phyloP scores from a whole-genome alignment of 2,888 invertebrate species.

The Pollenia labialis region DNA sequence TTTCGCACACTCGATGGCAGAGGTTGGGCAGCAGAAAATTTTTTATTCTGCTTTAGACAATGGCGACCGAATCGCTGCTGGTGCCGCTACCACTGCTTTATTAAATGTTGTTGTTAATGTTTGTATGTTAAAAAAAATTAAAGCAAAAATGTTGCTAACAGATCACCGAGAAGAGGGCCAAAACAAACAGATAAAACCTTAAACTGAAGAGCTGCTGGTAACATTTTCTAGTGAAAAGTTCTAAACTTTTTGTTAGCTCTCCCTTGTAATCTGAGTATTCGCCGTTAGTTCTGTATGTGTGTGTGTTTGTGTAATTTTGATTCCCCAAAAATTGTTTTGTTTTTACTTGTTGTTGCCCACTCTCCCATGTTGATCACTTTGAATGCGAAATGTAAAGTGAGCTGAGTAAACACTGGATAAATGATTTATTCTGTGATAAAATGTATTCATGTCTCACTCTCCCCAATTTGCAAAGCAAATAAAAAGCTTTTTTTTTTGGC shows the following conservation, averaged over 20 bases:
- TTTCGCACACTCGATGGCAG: not conserved
- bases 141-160: conserved; percentile 64
- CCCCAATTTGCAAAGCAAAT: conserved; percentile 38
- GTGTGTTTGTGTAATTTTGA: not conserved
- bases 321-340: conserved; percentile 34
- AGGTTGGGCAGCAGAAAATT: conserved; percentile 22
- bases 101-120: conserved; percentile 4
- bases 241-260: conserved; percentile 46
- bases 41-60: conserved; percentile 65
- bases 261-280: not conserved
- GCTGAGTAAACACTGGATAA: not conserved
- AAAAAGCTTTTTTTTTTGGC: conserved; percentile 17
- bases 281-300: not conserved
- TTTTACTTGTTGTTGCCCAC: not conserved
- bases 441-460: not conserved
- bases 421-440: conserved; percentile 39
- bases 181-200: not conserved
- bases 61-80: conserved; percentile 38
- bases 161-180: conserved; percentile 26
- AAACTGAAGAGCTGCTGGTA: conserved; percentile 21
- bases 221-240: conserved; percentile 47
- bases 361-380: conserved; percentile 44
- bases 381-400: conserved; percentile 31
- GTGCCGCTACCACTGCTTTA: conserved; percentile 17
- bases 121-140: not conserved